Conservation (phyloP, 2,888 invertebrate species). For the Leptinotarsa rubiginosa region DNA sequence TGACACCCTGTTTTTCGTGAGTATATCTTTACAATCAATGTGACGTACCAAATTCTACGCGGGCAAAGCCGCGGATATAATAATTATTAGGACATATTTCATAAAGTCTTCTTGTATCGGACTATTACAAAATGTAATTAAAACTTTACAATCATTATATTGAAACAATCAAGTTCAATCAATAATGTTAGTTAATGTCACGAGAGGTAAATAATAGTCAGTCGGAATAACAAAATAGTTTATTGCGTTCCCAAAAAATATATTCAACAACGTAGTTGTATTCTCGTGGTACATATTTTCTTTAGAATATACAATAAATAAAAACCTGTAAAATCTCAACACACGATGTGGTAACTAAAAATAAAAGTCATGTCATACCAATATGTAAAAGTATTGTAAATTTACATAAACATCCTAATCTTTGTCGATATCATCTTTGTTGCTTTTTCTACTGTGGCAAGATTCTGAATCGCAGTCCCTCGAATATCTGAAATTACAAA, state of each 20-base stretch:
- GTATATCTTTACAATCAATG: too few species aligned
- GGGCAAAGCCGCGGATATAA: too few species aligned
- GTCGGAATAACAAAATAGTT: constrained; percentile 12
- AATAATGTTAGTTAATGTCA: neutral
- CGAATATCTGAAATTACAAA: constrained; percentile 52
- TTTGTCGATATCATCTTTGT: constrained; percentile 52
- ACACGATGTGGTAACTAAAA: constrained; percentile 22
- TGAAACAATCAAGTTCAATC: too few species aligned
- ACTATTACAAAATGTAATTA: too few species aligned
- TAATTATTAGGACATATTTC: too few species aligned
- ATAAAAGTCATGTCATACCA: constrained; percentile 24
- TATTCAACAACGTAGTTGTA: neutral
- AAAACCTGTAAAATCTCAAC: constrained; percentile 19
- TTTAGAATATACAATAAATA: constrained; percentile 21
- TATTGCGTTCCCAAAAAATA: constrained; percentile 11
- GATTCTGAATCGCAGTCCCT: constrained; percentile 56
- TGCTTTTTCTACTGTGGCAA: constrained; percentile 54
- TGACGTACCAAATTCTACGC: too few species aligned
- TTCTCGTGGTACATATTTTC: neutral
- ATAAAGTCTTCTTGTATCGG: too few species aligned
- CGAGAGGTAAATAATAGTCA: neutral
- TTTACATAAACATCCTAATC: constrained; percentile 29
- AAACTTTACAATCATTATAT: too few species aligned
- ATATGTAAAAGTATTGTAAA: constrained; percentile 11
- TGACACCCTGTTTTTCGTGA: too few species aligned